Conservation (phyloP, 64 coral and sea anemone species). For the Cladopsammia gracilis region DNA sequence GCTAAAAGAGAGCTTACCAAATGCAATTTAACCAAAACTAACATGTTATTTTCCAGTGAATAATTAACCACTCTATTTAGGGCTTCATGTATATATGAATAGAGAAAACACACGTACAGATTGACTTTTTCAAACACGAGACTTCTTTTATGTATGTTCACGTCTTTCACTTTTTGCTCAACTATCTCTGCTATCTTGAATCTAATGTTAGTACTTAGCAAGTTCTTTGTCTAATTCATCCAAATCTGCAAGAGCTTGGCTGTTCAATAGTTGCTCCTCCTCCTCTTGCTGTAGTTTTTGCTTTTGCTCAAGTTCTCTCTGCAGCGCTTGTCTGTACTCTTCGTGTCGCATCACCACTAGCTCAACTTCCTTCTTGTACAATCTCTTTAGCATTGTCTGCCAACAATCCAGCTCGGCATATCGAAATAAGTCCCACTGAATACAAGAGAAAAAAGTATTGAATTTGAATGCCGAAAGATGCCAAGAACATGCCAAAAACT, state of each 20-base stretch:
- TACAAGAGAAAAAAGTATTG: neutral
- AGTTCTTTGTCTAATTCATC: constrained; percentile 62
- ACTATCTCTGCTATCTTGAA: too few species aligned
- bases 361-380: constrained; percentile 96
- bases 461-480: too few species aligned
- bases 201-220: neutral
- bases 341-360: constrained; percentile 94
- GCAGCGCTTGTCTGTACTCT: constrained; percentile 90
- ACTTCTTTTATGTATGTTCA: too few species aligned
- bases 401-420: constrained; percentile 95
- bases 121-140: too few species aligned
- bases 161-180: too few species aligned
- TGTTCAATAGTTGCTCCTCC: constrained; percentile 19
- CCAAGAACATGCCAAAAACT: too few species aligned
- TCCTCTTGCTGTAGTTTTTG: constrained; percentile 61
- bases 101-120: too few species aligned
- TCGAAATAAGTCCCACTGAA: constrained; percentile 97
- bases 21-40: too few species aligned
- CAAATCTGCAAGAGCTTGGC: constrained; percentile 46
- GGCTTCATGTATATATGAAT: too few species aligned
- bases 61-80: too few species aligned
- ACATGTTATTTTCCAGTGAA: too few species aligned
- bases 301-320: constrained; percentile 82
- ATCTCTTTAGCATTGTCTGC: constrained; percentile 88
- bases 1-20: too few species aligned